Base-by-base conservation (phyloP, 2,113 vertebrate genomes). In the Synodontis membranacea region DNA sequence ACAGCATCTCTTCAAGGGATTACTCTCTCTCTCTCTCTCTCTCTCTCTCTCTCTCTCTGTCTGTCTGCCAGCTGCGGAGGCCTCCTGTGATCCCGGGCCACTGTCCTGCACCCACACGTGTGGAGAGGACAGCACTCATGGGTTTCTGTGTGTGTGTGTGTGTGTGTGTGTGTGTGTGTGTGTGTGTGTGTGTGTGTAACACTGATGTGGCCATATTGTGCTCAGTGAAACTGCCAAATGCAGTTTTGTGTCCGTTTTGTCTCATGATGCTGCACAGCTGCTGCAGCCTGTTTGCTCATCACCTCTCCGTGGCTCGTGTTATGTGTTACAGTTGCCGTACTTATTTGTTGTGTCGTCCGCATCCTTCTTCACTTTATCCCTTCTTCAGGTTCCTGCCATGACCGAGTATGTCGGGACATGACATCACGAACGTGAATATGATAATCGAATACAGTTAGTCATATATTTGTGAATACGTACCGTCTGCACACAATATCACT, bases 171-270 rank as follows among this genome's bases (percentile, higher is more conserved):
- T 75, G 44, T 60, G n/a, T 75, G 70, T 82, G 52, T 76, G 70
- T 60, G 25, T 34, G 72, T 70, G 28, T 82, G 83, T 82, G 46
- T 86, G 79, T 82, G 83, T 82, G 46, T 86, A 74, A 62, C 82
- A 75, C 83, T 48, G 52, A 72, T 68, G 79, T 39, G 79, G 82
- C 83, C 86, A 88, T 88, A 87, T 89, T 89, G 88, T 80, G 89
- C 85, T 89, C 90, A 89, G 88, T 91, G 84, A 88, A 80, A 87
- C 60, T 66, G 88, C 82, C 90, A 92, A 91, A 91, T 84, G 75
- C 86, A 84, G 83, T 85, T 85, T 91, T 84, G 80, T 90, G 91
- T 91, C 86, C 86, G 56, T 89, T 91, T 87, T 91, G 90, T 90
- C 81, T 75, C 83, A 87, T 83, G 76, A 80, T 79, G 79, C 76